These are phyloP conservation scores for Saccopteryx bilineata DNA, from an alignment of 2,113 vertebrate genomes.

Conservation along the genomic window DNA sequence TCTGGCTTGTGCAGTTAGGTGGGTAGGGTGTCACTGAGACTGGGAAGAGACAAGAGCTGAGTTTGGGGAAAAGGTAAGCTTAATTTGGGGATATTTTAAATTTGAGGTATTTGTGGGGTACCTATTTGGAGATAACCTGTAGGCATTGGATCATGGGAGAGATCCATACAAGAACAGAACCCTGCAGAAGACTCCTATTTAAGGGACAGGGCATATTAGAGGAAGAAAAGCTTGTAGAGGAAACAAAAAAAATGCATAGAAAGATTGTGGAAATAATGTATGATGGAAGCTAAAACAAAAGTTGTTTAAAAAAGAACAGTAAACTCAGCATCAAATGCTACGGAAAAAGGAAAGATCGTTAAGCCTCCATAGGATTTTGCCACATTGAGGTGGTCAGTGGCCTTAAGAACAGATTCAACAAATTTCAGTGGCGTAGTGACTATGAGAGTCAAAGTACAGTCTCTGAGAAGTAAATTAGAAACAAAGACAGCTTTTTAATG, in stretches of 20 bases:
- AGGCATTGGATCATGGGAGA: not conserved
- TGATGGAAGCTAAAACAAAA: not conserved
- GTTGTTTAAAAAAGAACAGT: not conserved
- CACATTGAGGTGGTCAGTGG: not conserved
- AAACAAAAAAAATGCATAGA: not conserved
- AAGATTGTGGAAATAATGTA: not conserved
- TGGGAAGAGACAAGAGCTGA: not conserved
- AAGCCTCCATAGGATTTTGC: not conserved
- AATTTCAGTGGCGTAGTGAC: not conserved
- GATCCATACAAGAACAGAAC: not conserved
- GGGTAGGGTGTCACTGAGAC: not conserved
- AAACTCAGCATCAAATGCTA: not conserved
- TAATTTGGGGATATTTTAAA: not conserved
- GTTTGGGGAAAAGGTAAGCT: not conserved
- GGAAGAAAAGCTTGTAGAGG: not conserved
- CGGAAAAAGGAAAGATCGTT: not conserved
- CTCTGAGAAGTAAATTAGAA: conserved; percentile 15
- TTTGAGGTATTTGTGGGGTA: not conserved
- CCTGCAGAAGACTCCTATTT: not conserved
- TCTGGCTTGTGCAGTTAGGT: not conserved
- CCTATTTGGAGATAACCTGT: not conserved
- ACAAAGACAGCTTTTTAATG: conserved; percentile 15
- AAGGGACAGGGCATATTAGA: not conserved
- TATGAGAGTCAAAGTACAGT: not conserved
- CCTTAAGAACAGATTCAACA: not conserved